Evolutionary conservation across 2,113 vertebrate genomes (phyloP).

Genomic region (Perca flavescens): DNA sequence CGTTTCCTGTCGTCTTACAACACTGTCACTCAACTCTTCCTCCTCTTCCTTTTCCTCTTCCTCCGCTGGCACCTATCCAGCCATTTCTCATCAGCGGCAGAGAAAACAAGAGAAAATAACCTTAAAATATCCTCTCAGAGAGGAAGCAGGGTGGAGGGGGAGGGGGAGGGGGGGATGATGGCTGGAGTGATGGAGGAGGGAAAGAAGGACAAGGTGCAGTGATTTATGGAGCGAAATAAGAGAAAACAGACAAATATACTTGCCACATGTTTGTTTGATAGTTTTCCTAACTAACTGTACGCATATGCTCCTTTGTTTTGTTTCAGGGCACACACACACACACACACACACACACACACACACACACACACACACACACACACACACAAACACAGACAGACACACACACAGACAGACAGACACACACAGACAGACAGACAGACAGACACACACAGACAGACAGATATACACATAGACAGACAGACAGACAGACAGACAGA

Average conservation of each 20-base stretch:
- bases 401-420: not conserved
- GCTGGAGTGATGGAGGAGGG: not conserved
- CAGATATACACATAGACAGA: too few relatives aligned
- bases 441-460: not conserved
- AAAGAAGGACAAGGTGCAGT: not conserved
- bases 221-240: not conserved
- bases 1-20: constrained; percentile 65
- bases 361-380: not conserved
- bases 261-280: too few relatives aligned
- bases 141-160: constrained; percentile 62
- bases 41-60: constrained; percentile 53
- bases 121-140: constrained; percentile 44
- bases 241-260: not conserved
- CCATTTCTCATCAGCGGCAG: constrained; percentile 23
- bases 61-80: constrained; percentile 19
- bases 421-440: not conserved
- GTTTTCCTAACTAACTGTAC: too few relatives aligned
- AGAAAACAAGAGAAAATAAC: constrained; percentile 17
- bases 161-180: constrained; percentile 20
- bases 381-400: not conserved
- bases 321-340: too few relatives aligned
- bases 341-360: not conserved
- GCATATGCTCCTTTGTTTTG: too few relatives aligned
- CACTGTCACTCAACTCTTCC: constrained; percentile 30
- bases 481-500: too few relatives aligned